Evolutionary conservation across 2,888 invertebrate genomes (phyloP).

Genomic region (Morpho helenor): DNA sequence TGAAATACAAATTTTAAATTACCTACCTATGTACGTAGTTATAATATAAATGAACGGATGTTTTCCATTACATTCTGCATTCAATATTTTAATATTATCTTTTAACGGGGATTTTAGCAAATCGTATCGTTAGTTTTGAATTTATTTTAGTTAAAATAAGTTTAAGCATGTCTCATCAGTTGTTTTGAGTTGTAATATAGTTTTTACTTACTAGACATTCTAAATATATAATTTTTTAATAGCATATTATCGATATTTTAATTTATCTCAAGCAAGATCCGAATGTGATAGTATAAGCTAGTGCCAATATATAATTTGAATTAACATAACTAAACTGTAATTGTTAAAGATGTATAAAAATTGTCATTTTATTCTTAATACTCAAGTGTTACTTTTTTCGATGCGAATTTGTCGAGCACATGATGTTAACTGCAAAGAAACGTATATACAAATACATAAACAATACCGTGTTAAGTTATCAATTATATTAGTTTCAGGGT

Average conservation of each 20-base stretch:
- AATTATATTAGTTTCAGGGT: too few relatives aligned
- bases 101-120: too few relatives aligned
- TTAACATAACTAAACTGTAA: conserved; percentile 24
- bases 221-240: not conserved
- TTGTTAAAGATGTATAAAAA: conserved; percentile 27
- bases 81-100: too few relatives aligned
- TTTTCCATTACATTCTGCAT: too few relatives aligned
- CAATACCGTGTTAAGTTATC: too few relatives aligned
- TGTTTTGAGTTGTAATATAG: not conserved
- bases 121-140: too few relatives aligned
- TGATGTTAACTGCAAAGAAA: too few relatives aligned
- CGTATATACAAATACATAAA: too few relatives aligned
- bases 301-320: conserved; percentile 58
- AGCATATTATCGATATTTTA: not conserved
- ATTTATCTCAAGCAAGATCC: conserved; percentile 32
- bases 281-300: conserved; percentile 69
- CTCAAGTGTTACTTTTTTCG: conserved; percentile 18
- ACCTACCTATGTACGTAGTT: too few relatives aligned
- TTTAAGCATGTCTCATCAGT: not conserved
- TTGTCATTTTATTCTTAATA: conserved; percentile 19
- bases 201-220: not conserved
- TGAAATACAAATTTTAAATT: too few relatives aligned
- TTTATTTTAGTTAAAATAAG: not conserved
- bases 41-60: too few relatives aligned
- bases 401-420: not conserved